phyloP scores from a whole-genome alignment of 1,140 invertebrate species.

The Leptonema lineaticorne region DNA sequence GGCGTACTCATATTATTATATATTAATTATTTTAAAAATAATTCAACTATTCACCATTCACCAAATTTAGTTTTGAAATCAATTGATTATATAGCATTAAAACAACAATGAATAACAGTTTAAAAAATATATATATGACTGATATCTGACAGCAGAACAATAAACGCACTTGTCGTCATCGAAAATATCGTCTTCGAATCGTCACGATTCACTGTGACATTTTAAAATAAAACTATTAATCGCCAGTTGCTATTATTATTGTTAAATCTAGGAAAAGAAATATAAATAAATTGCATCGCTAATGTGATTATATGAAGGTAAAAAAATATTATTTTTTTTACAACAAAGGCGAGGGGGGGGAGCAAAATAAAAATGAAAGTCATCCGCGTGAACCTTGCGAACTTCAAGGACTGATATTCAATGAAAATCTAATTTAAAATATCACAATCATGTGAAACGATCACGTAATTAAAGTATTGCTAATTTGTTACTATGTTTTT shows the following conservation, averaged over 20 bases:
- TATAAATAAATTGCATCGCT: no score
- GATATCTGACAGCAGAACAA: not conserved
- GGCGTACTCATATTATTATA: not conserved
- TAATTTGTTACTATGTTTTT: not conserved
- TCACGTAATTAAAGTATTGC: not conserved
- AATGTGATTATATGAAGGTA: not conserved
- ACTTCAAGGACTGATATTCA: not conserved
- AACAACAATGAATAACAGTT: no score
- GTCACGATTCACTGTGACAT: constrained; percentile 5
- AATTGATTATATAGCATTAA: no score
- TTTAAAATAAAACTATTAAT: constrained; percentile 1
- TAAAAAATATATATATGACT: not conserved
- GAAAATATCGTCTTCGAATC: not conserved
- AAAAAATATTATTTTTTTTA: no score
- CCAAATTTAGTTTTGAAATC: no score
- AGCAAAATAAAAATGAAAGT: constrained; percentile 1
- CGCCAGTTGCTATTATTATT: not conserved
- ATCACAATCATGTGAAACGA: not conserved
- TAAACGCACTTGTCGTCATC: not conserved
- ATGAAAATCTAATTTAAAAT: not conserved
- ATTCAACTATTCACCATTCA: not conserved
- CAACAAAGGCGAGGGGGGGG: no score
- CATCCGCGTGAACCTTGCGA: not conserved
- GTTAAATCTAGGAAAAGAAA: not conserved
- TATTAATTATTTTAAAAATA: not conserved